Base-by-base conservation (phyloP, 2,888 invertebrate species). In the Drosophila multiciliata region DNA sequence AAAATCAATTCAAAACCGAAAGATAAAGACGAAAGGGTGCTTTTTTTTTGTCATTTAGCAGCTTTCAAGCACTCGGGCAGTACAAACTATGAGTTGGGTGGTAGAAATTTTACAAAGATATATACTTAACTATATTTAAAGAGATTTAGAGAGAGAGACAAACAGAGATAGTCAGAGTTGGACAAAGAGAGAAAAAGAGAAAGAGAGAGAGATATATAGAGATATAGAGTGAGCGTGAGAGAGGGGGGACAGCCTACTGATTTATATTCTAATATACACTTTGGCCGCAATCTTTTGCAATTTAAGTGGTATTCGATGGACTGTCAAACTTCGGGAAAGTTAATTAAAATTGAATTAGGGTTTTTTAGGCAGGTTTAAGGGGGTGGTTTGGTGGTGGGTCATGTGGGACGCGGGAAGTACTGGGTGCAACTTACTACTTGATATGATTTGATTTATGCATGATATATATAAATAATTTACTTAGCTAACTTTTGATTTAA, bases 251-350 rank as follows among this genome's bases (percentile, higher is more conserved):
- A 33, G 42, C 40, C 59, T 74, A 53, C n/a, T 29, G 26, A 26
- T 38, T 55, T 42, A 33, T 36, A 45, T 40, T 33, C 42, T 49
- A 66, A 61, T 68, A 29, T 73, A 68, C 67, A 70, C 55, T 68
- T 36, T 55, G 68, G 78, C 78, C 78, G 59, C 74, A 78, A 73
- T 55, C 74, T 57, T 72, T 80, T 90, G 89, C 87, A 86, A 85
- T 90, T 90, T 63, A 85, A 90, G 85, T 88, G 84, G 80, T 73
- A 69, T 55, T 68, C 73, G 60, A 63, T 67, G 50, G 54, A 79
- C 68, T 73, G 60, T 72, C 70, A 82, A 87, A 87, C 73, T 90
- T 76, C 82, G 90, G 90, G 90, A 87, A 87, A 87, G 90, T 87
- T 87, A 90, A 90, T 89, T 70, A 89, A 87, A 90, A 82, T 90